Percentiles rank a stretch among this genome's conserved stretches.
Evolutionary conservation across 30 jellyfish, hydroid and myxozoan genomes (phyloP).

Genomic region (Calvadosia cruxmelitensis): DNA sequence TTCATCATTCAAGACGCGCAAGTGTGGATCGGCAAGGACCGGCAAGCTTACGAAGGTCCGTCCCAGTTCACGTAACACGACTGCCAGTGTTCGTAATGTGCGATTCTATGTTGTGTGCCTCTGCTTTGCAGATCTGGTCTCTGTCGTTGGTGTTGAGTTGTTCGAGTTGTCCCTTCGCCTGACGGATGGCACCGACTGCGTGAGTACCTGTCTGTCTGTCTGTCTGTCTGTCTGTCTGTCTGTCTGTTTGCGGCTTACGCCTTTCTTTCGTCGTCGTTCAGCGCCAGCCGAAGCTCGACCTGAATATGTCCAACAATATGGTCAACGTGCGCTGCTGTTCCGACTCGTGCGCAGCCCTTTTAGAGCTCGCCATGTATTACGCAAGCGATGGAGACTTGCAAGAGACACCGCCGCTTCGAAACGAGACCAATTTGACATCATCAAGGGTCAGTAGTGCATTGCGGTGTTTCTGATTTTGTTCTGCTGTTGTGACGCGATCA

Average conservation of each 20-base stretch:
- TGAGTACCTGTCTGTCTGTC: neutral
- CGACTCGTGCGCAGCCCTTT: constrained; percentile 84
- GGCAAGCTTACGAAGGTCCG: no score
- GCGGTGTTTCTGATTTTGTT: no score
- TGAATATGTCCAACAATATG: constrained; percentile 87
- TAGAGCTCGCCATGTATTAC: constrained; percentile 56
- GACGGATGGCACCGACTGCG: constrained; percentile 65
- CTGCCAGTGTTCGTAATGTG: no score
- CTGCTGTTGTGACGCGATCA: no score
- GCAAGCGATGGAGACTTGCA: constrained; percentile 85
- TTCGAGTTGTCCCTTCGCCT: constrained; percentile 74
- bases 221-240: neutral
- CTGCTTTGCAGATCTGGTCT: constrained; percentile 29
- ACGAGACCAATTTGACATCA: no score
- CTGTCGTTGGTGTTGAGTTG: constrained; percentile 87
- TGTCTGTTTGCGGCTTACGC: neutral
- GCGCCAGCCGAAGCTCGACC: constrained; percentile 68
- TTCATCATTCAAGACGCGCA: constrained; percentile 73
- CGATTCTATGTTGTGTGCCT: no score
- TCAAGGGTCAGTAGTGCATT: no score
- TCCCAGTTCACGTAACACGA: no score
- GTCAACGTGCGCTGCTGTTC: constrained; percentile 80
- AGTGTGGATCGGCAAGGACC: neutral
- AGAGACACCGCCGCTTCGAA: neutral
- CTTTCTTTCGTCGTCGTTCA: constrained; percentile 1